Evolutionary conservation across 2,797 vertebrate genomes (phyloP), one percentile per base, ranked within the genome.

Genomic region (Sylvia borin): DNA sequence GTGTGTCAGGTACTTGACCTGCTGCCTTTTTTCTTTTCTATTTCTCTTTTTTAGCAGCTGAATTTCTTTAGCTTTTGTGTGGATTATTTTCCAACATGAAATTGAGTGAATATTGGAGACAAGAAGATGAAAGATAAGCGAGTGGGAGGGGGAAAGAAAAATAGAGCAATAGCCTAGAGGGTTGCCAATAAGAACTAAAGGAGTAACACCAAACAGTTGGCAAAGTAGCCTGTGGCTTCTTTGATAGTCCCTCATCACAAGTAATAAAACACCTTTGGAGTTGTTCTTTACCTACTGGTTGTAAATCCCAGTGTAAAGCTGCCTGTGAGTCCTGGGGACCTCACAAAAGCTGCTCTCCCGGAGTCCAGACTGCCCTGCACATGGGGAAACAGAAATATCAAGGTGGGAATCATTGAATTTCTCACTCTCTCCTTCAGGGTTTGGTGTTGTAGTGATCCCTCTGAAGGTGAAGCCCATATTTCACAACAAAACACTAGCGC

Each of bases 401-500:
- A 60, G 75, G 75, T 90, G 65, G 54, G 40, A 84, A 58, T 78
- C 3, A 0, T 70, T 61, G 79, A 25, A 62, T 81, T 90, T 91
- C 79, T 87, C 26, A 0, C 22, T 79, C 45, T 65, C 32, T 87
- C 61, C n/a, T 83, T 83, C 43, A 67, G 66, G 51, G 62, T 48
- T 73, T 1, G 5, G 47, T 62, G 66, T 19, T 42, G n/a, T 6
- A 25, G 70, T 58, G 47, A 55, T 27, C 34, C 71, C 47, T 34
- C 68, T 48, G 15, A 73, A 75, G 27, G 65, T 68, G 51, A 72
- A 84, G 70, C 17, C 76, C 17, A 0, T 75, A 22, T 91, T 94
- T 93, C 73, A 85, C 68, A 92, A 96, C 92, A 96, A 96, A 92
- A 96, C 92, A 96, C 85, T 96, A 88, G 66, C 72, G 16, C 79